These are phyloP conservation scores for Valencia hispanica DNA, from an alignment of 2,797 vertebrate species.

Conservation along the genomic window DNA sequence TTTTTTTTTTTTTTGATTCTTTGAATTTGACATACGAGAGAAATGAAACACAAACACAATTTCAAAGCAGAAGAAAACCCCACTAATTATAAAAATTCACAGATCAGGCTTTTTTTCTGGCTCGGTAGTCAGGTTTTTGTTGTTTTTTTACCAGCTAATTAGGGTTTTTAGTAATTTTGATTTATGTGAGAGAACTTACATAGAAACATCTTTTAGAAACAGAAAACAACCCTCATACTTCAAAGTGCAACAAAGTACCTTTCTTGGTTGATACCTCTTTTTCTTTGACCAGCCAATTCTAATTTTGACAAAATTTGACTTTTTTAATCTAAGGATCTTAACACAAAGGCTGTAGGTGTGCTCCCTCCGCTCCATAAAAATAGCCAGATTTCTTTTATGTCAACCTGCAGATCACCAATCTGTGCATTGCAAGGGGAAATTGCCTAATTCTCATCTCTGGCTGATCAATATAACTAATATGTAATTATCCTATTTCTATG, in stretches of 20 bases:
- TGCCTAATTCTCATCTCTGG: too few relatives aligned
- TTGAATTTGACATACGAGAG: neutral
- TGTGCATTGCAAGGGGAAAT: too few relatives aligned
- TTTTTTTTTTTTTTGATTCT: neutral
- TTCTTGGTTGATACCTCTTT: neutral
- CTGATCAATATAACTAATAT: too few relatives aligned
- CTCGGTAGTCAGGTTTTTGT: neutral
- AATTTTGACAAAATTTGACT: neutral
- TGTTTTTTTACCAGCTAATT: neutral
- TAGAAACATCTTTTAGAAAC: neutral
- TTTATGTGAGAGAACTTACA: neutral
- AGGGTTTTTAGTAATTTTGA: neutral
- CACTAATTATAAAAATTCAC: neutral
- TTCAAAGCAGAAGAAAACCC: neutral
- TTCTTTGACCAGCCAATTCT: too few relatives aligned
- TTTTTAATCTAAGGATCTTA: neutral
- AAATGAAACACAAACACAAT: neutral
- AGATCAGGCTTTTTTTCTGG: neutral
- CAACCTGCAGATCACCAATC: neutral
- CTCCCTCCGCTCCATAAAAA: too few relatives aligned
- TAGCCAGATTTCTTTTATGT: neutral
- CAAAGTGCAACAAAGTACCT: neutral
- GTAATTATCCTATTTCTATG: too few relatives aligned
- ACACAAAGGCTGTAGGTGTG: neutral
- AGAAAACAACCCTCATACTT: neutral